Evolutionary conservation across 2,888 invertebrate species (phyloP).

Genomic region (Cacoxenus indagator): DNA sequence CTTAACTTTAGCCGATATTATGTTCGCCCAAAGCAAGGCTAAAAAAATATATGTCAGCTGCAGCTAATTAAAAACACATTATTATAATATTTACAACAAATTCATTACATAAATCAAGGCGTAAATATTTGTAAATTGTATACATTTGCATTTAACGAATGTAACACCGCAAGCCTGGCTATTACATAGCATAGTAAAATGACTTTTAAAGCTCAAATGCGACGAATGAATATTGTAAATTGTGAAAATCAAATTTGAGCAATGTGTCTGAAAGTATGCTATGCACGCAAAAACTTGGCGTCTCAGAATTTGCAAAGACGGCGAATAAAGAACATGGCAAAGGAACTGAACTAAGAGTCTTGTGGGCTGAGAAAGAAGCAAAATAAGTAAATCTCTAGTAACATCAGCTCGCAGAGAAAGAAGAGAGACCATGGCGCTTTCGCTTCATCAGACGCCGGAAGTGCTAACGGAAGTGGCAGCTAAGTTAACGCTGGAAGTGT

Average conservation of each 20-base stretch:
- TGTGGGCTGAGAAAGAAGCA: not conserved
- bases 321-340: not conserved
- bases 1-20: too few relatives aligned
- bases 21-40: too few relatives aligned
- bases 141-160: not conserved
- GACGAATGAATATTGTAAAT: not conserved
- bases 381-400: not conserved
- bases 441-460: slow-evolving; percentile 62
- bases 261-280: slow-evolving; percentile 9
- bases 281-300: not conserved
- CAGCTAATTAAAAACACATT: slow-evolving; percentile 2
- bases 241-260: slow-evolving; percentile 6
- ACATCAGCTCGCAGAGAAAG: not conserved
- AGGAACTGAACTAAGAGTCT: not conserved
- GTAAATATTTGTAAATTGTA: not conserved
- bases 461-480: slow-evolving; percentile 57
- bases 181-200: not conserved
- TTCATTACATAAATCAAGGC: slow-evolving; percentile 1
- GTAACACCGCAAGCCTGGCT: too few relatives aligned
- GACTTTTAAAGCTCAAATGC: not conserved
- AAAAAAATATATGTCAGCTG: not conserved
- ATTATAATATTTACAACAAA: not conserved
- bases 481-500: slow-evolving; percentile 38
- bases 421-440: slow-evolving; percentile 31
- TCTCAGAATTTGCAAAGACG: not conserved